Conservation (phyloP, 2,888 invertebrate species). For the Brassicogethes aeneus region DNA sequence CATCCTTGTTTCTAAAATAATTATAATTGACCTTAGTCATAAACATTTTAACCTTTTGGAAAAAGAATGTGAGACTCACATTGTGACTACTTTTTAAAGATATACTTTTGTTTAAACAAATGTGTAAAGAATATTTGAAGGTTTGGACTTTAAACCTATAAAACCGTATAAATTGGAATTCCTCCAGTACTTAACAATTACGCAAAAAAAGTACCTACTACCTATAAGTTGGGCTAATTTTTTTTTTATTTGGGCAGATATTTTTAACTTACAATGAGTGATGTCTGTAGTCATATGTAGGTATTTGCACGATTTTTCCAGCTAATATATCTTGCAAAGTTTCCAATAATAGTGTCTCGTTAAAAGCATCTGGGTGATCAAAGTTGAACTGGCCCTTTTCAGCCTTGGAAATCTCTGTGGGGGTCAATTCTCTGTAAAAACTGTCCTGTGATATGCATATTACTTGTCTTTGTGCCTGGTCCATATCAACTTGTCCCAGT, state of each 20-base stretch:
- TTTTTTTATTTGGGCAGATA: no score
- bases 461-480: conserved; percentile 80
- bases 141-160: no score
- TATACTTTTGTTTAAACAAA: no score
- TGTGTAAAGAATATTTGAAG: no score
- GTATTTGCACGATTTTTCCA: conserved; percentile 83
- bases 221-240: no score
- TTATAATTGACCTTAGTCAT: no score
- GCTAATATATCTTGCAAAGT: conserved; percentile 74
- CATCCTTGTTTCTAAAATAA: conserved; percentile 52
- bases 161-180: no score
- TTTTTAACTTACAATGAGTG: conserved; percentile 69
- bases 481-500: conserved; percentile 85
- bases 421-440: conserved; percentile 83
- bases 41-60: not conserved
- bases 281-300: conserved; percentile 86
- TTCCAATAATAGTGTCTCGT: conserved; percentile 74
- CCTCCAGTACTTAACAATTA: no score
- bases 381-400: conserved; percentile 93
- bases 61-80: no score
- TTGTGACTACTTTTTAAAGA: no score
- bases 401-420: conserved; percentile 71
- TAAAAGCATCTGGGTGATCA: conserved; percentile 97
- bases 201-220: no score
- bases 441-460: conserved; percentile 94